These are phyloP conservation scores for Monopterus albus DNA, from an alignment of 2,113 vertebrate species.

Conservation along the genomic window DNA sequence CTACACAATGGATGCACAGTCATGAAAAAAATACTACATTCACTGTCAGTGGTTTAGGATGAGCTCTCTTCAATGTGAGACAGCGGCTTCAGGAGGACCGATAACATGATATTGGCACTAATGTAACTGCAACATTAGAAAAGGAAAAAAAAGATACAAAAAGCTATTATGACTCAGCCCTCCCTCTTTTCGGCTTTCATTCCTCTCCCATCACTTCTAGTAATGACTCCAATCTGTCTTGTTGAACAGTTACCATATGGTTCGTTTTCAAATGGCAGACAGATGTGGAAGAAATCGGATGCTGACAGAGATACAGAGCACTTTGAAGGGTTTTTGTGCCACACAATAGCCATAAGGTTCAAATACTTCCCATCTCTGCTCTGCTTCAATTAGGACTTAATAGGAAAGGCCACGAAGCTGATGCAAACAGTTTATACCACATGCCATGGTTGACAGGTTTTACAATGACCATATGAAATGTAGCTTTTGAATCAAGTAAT, in stretches of 20 bases:
- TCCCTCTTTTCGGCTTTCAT: conserved; percentile 42
- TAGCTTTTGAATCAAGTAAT: conserved; percentile 35
- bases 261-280: conserved; percentile 58
- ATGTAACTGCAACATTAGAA: conserved; percentile 10
- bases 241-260: conserved; percentile 47
- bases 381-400: conserved; percentile 34
- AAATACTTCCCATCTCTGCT: conserved; percentile 31
- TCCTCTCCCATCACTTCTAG: conserved; percentile 66
- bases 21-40: background rate
- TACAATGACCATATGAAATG: conserved; percentile 16
- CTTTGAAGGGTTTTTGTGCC: background rate
- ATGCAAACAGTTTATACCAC: conserved; percentile 44
- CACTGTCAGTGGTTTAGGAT: conserved; percentile 24
- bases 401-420: background rate
- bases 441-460: conserved; percentile 35
- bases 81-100: conserved; percentile 38
- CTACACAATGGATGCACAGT: conserved; percentile 31
- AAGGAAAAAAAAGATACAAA: conserved; percentile 33
- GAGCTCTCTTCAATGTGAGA: conserved; percentile 39
- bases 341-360: background rate
- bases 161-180: conserved; percentile 38
- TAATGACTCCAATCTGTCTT: conserved; percentile 71
- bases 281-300: conserved; percentile 41
- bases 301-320: conserved; percentile 23
- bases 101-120: conserved; percentile 34